Evolutionary conservation across 1,140 invertebrate species (phyloP).

Genomic region (Oryctes rhinoceros): DNA sequence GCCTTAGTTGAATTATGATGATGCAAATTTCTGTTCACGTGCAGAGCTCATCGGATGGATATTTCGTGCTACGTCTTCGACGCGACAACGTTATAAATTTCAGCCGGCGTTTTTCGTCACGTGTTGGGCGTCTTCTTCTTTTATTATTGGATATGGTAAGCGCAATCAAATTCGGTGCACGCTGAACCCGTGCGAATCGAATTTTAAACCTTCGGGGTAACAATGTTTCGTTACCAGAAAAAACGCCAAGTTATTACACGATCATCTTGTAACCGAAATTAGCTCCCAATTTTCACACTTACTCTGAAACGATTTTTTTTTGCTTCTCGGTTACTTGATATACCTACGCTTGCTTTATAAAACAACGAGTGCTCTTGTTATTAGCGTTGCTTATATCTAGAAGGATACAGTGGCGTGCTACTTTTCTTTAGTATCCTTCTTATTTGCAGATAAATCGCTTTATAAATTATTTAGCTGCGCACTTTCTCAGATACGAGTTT

Average conservation of each 20-base stretch:
- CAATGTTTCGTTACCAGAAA: conserved; percentile 27
- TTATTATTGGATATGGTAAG: not conserved
- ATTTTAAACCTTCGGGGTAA: conserved; percentile 24
- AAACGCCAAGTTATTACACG: conserved; percentile 30
- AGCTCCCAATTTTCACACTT: conserved; percentile 37
- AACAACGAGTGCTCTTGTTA: not conserved
- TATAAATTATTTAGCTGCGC: no score
- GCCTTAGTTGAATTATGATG: conserved; percentile 32
- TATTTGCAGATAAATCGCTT: no score
- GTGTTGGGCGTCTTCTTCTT: conserved; percentile 6
- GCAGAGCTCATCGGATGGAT: conserved; percentile 1
- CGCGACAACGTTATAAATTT: not conserved
- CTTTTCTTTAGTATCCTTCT: no score
- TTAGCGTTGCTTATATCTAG: not conserved
- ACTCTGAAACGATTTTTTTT: not conserved
- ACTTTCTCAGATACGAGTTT: no score
- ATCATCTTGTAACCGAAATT: conserved; percentile 27
- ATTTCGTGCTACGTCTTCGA: conserved; percentile 8
- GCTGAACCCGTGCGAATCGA: conserved; percentile 4
- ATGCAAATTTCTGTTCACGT: conserved; percentile 37
- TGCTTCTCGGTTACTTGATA: not conserved
- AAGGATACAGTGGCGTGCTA: no score
- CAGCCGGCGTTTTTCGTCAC: not conserved
- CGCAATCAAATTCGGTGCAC: conserved; percentile 27
- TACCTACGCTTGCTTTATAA: not conserved